A percentile compares a stretch with the other conserved stretches of the same genome.
These are phyloP conservation scores for Eublepharis macularius DNA, from an alignment of 2,113 vertebrate species.

Conservation along the genomic window DNA sequence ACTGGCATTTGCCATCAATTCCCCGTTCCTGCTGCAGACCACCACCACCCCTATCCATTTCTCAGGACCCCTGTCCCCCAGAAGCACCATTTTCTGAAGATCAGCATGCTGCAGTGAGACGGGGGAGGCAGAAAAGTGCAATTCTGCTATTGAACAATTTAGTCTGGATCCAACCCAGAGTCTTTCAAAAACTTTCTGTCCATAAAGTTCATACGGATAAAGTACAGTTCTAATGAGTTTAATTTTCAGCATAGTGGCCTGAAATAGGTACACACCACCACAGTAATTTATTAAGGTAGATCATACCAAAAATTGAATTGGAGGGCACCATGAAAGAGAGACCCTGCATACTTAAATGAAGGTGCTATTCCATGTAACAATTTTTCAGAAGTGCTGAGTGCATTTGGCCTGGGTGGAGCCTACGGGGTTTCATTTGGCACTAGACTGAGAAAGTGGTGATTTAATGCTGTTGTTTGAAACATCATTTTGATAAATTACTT, in stretches of 20 bases:
- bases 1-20: too few species aligned
- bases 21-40: too few species aligned
- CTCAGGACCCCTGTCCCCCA: too few species aligned
- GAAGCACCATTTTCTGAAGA: too few species aligned
- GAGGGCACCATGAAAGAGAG: background rate
- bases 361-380: background rate
- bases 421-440: too few species aligned
- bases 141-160: too few species aligned
- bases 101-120: too few species aligned
- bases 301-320: background rate
- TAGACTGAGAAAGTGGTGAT: background rate
- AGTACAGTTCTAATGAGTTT: background rate
- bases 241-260: background rate
- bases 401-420: background rate
- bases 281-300: background rate
- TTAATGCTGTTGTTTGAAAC: background rate
- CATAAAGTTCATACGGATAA: background rate
- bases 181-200: too few species aligned
- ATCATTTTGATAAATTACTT: background rate
- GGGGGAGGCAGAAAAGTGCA: too few species aligned
- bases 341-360: background rate
- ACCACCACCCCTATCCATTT: too few species aligned
- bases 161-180: too few species aligned
- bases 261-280: too few species aligned
- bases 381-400: background rate